Percentiles rank a stretch among this genome's conserved stretches.
These are phyloP conservation scores for Dromas ardeola DNA, from an alignment of 2,113 vertebrate species.

Conservation along the genomic window DNA sequence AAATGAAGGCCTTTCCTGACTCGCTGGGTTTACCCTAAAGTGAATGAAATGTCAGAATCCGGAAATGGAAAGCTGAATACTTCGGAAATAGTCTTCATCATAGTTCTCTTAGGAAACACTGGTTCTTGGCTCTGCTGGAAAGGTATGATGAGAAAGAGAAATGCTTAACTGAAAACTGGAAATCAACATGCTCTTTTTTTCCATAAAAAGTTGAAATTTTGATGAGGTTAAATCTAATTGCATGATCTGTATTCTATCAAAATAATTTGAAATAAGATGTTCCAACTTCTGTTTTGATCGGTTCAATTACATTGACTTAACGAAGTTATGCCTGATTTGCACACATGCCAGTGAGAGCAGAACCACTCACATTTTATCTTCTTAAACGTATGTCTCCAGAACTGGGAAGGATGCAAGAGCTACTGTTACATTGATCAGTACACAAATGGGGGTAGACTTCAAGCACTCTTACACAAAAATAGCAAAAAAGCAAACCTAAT, in stretches of 20 bases:
- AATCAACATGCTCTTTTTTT: background rate
- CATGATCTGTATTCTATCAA: background rate
- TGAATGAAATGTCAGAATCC: conserved; percentile 2
- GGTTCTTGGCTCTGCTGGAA: background rate
- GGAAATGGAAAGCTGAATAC: conserved; percentile 19
- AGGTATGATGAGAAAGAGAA: background rate
- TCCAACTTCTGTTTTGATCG: background rate
- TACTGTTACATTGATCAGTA: background rate
- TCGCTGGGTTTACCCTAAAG: background rate
- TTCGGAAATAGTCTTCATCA: conserved; percentile 12
- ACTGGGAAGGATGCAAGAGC: background rate
- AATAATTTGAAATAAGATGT: background rate
- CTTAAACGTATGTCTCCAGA: background rate
- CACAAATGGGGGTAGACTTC: background rate
- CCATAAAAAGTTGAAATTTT: background rate
- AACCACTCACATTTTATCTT: background rate
- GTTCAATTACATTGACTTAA: background rate
- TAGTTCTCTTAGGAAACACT: background rate
- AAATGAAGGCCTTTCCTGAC: background rate
- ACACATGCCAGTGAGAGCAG: background rate
- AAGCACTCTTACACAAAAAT: background rate
- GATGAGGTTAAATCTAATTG: background rate
- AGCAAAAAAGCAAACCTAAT: background rate
- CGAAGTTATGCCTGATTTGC: background rate
- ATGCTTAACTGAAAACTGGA: background rate